Conservation (phyloP, 2,797 vertebrate species). For the Notolabrus celidotus region DNA sequence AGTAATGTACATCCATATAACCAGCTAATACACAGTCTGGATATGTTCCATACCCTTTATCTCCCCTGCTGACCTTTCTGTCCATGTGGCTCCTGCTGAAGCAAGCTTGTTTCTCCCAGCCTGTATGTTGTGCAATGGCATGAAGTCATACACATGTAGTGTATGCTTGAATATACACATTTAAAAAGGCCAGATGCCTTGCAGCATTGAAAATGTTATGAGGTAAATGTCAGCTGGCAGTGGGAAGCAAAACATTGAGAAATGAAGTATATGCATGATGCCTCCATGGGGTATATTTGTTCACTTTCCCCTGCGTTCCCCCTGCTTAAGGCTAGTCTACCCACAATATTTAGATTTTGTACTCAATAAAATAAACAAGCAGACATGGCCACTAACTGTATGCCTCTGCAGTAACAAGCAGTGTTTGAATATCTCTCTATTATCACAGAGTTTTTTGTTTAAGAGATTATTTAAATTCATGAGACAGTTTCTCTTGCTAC, state of each 20-base stretch:
- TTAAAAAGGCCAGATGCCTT: conserved; percentile 59
- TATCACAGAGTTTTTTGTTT: not conserved
- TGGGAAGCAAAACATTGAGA: conserved; percentile 10
- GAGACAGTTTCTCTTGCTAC: not conserved
- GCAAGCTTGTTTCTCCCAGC: conserved; percentile 19
- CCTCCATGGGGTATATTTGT: conserved; percentile 21
- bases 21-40: not conserved
- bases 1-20: conserved; percentile 4
- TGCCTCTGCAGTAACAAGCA: not conserved
- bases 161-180: conserved; percentile 35
- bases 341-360: conserved; percentile 48
- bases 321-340: conserved; percentile 32
- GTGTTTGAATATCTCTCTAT: not conserved
- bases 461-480: conserved; percentile 17
- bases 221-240: conserved; percentile 63
- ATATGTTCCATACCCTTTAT: conserved; percentile 19
- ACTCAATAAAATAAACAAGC: conserved; percentile 38
- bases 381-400: conserved; percentile 18
- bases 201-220: conserved; percentile 40
- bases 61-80: conserved; percentile 39
- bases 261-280: conserved; percentile 21
- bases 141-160: conserved; percentile 16
- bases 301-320: not conserved
- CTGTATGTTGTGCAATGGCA: conserved; percentile 13
- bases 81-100: conserved; percentile 35